These are phyloP conservation scores for Laodelphax striatellus DNA, from an alignment of 1,140 invertebrate species.

Conservation along the genomic window DNA sequence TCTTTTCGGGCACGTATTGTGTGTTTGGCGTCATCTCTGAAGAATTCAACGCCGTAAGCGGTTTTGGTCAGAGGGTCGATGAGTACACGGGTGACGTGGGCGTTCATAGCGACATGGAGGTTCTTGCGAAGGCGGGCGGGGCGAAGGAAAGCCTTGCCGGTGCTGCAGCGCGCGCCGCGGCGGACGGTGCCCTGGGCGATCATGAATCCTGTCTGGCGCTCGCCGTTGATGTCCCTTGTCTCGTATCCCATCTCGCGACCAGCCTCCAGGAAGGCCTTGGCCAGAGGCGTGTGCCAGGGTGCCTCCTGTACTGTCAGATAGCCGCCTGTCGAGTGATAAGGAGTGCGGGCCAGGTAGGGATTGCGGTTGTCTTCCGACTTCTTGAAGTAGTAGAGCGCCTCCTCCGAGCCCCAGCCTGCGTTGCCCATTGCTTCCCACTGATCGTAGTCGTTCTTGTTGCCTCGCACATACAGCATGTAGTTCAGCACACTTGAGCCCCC, in stretches of 20 bases:
- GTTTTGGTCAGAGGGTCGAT: slow-evolving; percentile 42
- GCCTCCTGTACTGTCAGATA: slow-evolving; percentile 44
- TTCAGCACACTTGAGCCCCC: slow-evolving; percentile 77
- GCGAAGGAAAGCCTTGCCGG: slow-evolving; percentile 37
- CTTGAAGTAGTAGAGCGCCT: slow-evolving; percentile 74
- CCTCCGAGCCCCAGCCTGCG: slow-evolving; percentile 76
- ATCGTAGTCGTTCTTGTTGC: slow-evolving; percentile 75
- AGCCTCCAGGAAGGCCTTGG: slow-evolving; percentile 76
- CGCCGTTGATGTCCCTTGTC: slow-evolving; percentile 76
- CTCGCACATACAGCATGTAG: slow-evolving; percentile 79
- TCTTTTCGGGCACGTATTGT: slow-evolving; percentile 45
- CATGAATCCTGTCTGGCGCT: slow-evolving; percentile 37
- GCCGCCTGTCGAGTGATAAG: slow-evolving; percentile 58
- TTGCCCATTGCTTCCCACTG: slow-evolving; percentile 80
- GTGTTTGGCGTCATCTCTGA: slow-evolving; percentile 30
- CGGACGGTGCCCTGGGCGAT: slow-evolving; percentile 28
- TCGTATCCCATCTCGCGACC: slow-evolving; percentile 84
- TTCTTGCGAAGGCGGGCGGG: slow-evolving; percentile 46
- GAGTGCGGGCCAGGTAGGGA: slow-evolving; percentile 54
- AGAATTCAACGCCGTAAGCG: slow-evolving; percentile 34
- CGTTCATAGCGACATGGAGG: slow-evolving; percentile 43
- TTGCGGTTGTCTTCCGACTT: slow-evolving; percentile 79
- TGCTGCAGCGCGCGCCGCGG: slow-evolving; percentile 10
- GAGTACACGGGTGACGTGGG: slow-evolving; percentile 46
- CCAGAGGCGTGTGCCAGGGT: slow-evolving; percentile 70